These are phyloP conservation scores for Vanessa cardui DNA, from an alignment of 2,888 invertebrate species.

Conservation along the genomic window DNA sequence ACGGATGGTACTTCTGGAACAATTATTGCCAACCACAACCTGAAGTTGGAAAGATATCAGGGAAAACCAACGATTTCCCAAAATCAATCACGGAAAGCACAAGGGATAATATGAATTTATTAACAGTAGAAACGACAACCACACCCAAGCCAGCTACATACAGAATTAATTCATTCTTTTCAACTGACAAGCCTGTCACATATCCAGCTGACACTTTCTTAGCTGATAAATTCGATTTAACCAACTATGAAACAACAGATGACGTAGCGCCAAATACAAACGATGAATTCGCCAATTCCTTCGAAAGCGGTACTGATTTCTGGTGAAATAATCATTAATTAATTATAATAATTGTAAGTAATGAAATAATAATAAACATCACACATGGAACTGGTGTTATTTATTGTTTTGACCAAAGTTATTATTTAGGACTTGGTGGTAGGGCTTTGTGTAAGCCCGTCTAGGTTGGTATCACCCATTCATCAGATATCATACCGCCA, in stretches of 20 bases:
- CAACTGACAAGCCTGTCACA: conserved; percentile 63
- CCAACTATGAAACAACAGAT: conserved; percentile 63
- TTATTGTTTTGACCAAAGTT: not conserved
- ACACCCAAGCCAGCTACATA: conserved; percentile 42
- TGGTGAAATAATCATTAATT: conserved; percentile 33
- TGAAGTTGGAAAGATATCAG: not conserved
- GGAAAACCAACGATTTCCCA: not conserved
- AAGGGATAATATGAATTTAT: not conserved
- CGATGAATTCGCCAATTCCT: conserved; percentile 56
- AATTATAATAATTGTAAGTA: not conserved
- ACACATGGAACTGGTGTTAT: not conserved
- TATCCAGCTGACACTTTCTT: conserved; percentile 69
- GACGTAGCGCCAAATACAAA: conserved; percentile 47
- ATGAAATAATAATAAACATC: not conserved
- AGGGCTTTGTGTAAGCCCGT: no score
- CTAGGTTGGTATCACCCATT: no score
- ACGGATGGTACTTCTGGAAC: conserved; percentile 71
- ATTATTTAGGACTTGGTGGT: no score
- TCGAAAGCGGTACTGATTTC: conserved; percentile 49
- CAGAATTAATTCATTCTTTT: conserved; percentile 60
- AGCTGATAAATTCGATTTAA: conserved; percentile 70
- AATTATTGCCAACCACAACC: conserved; percentile 66
- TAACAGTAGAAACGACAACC: not conserved
- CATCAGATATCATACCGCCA: no score
- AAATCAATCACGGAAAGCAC: not conserved